Percentiles rank a stretch among this genome's conserved stretches.
Evolutionary conservation across 1,140 invertebrate species (phyloP).

Genomic region (Hycleus cichorii): DNA sequence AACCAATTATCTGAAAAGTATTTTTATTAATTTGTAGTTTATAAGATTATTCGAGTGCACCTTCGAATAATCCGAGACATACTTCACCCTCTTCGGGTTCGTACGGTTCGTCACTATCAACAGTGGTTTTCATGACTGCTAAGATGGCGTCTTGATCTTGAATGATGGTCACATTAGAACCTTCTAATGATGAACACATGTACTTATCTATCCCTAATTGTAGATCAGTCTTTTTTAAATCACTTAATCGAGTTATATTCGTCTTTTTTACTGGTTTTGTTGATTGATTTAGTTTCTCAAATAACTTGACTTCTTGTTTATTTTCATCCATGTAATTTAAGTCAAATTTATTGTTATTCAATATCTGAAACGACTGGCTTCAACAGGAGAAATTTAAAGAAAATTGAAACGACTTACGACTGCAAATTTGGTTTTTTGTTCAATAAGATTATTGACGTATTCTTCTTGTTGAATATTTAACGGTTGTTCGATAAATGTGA

Average conservation of each 20-base stretch:
- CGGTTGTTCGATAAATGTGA: neutral
- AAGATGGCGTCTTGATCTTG: neutral
- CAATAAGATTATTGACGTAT: neutral
- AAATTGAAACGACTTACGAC: neutral
- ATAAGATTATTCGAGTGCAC: too few species aligned
- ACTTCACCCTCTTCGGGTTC: neutral
- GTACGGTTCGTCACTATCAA: neutral
- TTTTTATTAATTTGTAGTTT: too few species aligned
- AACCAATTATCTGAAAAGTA: constrained; percentile 13
- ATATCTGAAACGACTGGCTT: neutral
- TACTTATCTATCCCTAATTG: neutral
- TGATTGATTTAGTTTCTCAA: neutral
- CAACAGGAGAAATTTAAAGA: neutral
- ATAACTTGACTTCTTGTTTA: neutral
- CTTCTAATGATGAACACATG: constrained; percentile 1
- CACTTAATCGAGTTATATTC: neutral
- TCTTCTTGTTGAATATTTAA: neutral
- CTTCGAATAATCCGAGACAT: neutral
- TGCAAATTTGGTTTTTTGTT: neutral
- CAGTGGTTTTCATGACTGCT: neutral
- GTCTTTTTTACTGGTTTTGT: neutral
- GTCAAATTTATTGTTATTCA: constrained; percentile 3
- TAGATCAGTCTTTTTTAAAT: neutral
- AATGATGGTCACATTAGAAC: neutral
- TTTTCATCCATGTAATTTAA: neutral